Evolutionary conservation across 2,888 invertebrate genomes (phyloP).

Genomic region (Macrophya annulata): DNA sequence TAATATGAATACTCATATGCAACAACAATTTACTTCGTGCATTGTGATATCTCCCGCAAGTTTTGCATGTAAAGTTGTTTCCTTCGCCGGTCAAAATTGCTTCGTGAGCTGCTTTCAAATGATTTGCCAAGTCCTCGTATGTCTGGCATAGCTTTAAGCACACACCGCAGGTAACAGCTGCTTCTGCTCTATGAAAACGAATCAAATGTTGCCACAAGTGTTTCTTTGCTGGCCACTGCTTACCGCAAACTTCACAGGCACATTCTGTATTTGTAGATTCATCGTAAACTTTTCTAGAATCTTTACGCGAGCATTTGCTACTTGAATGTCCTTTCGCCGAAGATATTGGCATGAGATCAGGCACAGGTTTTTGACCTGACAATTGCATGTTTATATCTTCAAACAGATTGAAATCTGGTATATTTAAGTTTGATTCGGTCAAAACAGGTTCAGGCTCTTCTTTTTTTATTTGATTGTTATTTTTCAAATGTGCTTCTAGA

Average conservation of each 20-base stretch:
- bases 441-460: slow-evolving; percentile 66
- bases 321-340: slow-evolving; percentile 64
- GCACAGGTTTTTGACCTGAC: slow-evolving; percentile 76
- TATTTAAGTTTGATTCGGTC: slow-evolving; percentile 74
- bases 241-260: slow-evolving; percentile 82
- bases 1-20: slow-evolving; percentile 83
- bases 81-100: slow-evolving; percentile 81
- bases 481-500: slow-evolving; percentile 75
- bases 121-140: slow-evolving; percentile 80
- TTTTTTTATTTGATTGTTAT: slow-evolving; percentile 74
- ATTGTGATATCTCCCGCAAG: slow-evolving; percentile 82
- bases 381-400: slow-evolving; percentile 78
- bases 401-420: slow-evolving; percentile 77
- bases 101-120: slow-evolving; percentile 80
- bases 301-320: slow-evolving; percentile 75
- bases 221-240: slow-evolving; percentile 83
- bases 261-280: slow-evolving; percentile 79
- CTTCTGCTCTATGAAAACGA: slow-evolving; percentile 82
- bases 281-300: slow-evolving; percentile 81
- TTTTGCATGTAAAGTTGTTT: slow-evolving; percentile 83
- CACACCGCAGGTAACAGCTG: slow-evolving; percentile 83
- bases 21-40: slow-evolving; percentile 82
- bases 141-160: slow-evolving; percentile 82
- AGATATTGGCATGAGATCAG: slow-evolving; percentile 74
- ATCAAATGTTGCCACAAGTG: slow-evolving; percentile 84